These are phyloP conservation scores for Elephantulus edwardii DNA, from an alignment of 2,113 vertebrate species.

Conservation along the genomic window DNA sequence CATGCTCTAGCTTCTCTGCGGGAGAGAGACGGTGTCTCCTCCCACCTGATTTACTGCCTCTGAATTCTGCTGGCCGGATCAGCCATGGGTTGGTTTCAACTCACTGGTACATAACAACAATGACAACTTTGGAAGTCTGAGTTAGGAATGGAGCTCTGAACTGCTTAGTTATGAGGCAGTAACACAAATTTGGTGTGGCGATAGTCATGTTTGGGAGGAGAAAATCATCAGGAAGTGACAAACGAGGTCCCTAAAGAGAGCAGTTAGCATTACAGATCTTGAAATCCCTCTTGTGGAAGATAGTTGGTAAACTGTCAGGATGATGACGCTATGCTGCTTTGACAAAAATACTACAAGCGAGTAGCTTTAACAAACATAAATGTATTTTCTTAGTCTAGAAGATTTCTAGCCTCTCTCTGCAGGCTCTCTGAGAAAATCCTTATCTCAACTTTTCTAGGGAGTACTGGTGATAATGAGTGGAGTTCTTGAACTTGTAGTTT, in stretches of 20 bases:
- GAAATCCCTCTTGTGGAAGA: neutral
- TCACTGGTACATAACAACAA: too few species aligned
- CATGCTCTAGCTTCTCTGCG: too few species aligned
- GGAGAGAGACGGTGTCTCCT: too few species aligned
- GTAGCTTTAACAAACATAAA: neutral
- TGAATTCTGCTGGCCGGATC: too few species aligned
- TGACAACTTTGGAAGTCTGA: too few species aligned
- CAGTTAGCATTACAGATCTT: neutral
- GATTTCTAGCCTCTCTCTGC: neutral
- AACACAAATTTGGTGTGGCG: neutral
- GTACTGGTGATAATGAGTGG: too few species aligned
- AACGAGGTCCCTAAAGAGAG: neutral
- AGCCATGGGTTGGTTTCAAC: too few species aligned
- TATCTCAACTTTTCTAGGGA: neutral
- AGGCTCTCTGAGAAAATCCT: neutral
- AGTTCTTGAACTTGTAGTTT: neutral
- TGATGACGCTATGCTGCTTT: neutral
- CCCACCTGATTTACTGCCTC: too few species aligned
- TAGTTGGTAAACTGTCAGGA: neutral
- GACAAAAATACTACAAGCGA: neutral
- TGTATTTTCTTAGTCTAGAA: neutral
- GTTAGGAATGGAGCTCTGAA: neutral
- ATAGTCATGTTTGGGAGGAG: neutral
- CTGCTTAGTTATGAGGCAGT: neutral
- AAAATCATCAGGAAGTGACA: neutral